These are phyloP conservation scores for Meliscaeva auricollis DNA, from an alignment of 2,888 invertebrate species.

Conservation along the genomic window DNA sequence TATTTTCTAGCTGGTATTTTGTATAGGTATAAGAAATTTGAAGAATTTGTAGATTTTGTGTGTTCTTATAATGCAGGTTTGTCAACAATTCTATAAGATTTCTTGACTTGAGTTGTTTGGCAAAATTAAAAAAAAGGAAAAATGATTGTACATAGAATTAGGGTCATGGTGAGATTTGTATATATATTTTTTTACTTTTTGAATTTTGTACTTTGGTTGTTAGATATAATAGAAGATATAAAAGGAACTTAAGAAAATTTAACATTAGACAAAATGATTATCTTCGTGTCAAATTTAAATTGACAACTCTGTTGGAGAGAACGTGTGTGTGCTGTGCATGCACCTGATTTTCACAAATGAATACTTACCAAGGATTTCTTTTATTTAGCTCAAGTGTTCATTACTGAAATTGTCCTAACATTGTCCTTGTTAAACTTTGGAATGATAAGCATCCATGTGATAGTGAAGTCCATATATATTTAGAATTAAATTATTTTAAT, in stretches of 20 bases:
- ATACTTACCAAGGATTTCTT: no score
- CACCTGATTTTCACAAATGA: no score
- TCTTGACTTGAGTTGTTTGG: slow-evolving; percentile 2
- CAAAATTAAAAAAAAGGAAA: not conserved
- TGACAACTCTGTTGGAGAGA: not conserved
- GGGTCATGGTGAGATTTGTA: slow-evolving; percentile 23
- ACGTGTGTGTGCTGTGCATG: no score
- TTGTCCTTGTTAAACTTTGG: no score
- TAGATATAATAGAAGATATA: not conserved
- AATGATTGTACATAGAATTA: slow-evolving; percentile 12
- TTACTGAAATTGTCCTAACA: no score
- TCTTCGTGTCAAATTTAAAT: no score
- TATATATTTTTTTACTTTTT: not conserved
- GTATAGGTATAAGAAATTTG: slow-evolving; percentile 6
- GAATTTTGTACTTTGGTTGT: not conserved
- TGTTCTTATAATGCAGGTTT: slow-evolving; percentile 22
- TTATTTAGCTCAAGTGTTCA: no score
- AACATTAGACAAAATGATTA: not conserved
- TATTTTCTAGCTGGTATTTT: not conserved
- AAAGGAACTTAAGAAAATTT: not conserved
- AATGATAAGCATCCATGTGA: no score
- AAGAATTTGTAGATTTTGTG: slow-evolving; percentile 8
- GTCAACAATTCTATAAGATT: slow-evolving; percentile 23
- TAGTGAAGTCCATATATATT: no score
- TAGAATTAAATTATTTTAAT: no score